Base-by-base conservation (phyloP, 2,888 invertebrate genomes). In the Heterodera filipjevi region DNA sequence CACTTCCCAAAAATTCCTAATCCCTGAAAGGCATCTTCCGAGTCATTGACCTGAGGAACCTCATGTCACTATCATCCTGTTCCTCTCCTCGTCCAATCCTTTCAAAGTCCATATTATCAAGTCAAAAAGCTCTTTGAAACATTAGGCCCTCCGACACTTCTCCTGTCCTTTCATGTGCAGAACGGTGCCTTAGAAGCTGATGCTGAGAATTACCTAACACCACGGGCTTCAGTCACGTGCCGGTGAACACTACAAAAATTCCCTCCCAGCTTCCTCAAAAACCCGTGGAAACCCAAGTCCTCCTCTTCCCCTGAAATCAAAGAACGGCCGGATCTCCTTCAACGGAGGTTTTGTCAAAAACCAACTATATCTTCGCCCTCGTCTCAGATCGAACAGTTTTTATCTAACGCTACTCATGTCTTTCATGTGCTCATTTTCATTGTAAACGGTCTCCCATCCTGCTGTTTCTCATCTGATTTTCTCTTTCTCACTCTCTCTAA, bases 51-150 rank as follows among this genome's bases (percentile, higher is more conserved):
- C 71, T 74, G 66, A 64, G 16, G 49, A 44, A 30, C 32, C 32
- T 5, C 66, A 74, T 39, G 75, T 64, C 8, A 74, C 66, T 0
- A 74, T 74, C 12, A 14, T 66, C 3, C 27, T 59, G 27, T 71
- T 27, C 35, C 30, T 49, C 75, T 16, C 72, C 75, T 0, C 75
- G 72, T 8, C 75, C n/a, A 35, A 74, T 5, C 75, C 75, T 27
- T 14, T 59, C 5, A 59, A 59, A 30, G 75, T 74, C 19, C 75
- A 74, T 3, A 59, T 74, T 27, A 74, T 16, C 75, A 74, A 33
- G 14, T 74, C 12, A 74, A 74, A 16, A 74, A 71, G 5, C 30
- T 44, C 12, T 14, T 33, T 71, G 71, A 71, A 30, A 6, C 33
- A 0, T 27, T 12, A 5, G 59, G 59, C 5, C 59, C 59, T 22